A percentile compares a stretch with the other conserved stretches of the same genome.
Evolutionary conservation across 2,113 vertebrate species (phyloP).

Genomic region (Ailuropoda melanoleuca): DNA sequence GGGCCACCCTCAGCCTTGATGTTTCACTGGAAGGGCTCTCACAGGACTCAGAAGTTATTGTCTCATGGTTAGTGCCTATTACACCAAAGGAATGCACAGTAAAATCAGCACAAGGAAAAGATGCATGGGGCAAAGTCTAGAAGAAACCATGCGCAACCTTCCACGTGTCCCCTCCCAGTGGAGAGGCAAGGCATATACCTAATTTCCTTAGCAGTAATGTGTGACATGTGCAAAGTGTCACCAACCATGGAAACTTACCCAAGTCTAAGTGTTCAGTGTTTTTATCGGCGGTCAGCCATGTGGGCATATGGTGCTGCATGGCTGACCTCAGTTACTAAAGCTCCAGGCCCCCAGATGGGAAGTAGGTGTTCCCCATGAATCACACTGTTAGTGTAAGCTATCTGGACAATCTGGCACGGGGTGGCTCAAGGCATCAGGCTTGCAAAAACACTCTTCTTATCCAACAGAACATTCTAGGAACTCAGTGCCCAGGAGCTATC

Average conservation of each 20-base stretch:
- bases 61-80: neutral
- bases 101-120: neutral
- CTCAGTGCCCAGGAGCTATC: neutral
- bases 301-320: neutral
- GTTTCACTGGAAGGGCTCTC: neutral
- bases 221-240: neutral
- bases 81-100: neutral
- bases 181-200: neutral
- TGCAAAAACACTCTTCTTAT: neutral
- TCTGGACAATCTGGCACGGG: neutral
- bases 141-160: neutral
- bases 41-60: neutral
- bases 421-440: neutral
- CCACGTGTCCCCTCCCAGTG: neutral
- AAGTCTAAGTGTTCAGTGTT: neutral
- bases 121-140: neutral
- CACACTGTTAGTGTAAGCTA: neutral
- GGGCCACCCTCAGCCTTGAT: neutral
- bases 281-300: neutral
- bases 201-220: neutral
- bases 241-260: neutral
- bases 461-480: neutral
- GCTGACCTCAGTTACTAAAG: neutral
- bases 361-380: neutral
- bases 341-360: neutral